Conservation (phyloP, 2,797 vertebrate genomes). For the Falco biarmicus region DNA sequence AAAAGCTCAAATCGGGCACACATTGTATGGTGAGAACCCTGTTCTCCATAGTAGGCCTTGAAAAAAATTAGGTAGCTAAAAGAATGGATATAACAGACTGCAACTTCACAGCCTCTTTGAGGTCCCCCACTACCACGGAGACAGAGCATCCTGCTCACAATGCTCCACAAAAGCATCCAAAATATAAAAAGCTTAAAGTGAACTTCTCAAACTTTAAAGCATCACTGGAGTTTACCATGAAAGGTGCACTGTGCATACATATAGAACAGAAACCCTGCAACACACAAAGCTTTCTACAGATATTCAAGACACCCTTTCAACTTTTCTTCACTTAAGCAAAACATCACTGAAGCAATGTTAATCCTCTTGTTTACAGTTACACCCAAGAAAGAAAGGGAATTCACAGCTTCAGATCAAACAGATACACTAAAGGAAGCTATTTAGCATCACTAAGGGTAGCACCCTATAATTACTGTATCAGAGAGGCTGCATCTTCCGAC, state of each 20-base stretch:
- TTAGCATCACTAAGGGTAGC: constrained; percentile 69
- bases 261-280: constrained; percentile 15
- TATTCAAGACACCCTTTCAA: constrained; percentile 61
- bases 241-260: background rate
- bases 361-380: constrained; percentile 74
- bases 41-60: background rate
- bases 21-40: background rate
- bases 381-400: constrained; percentile 69
- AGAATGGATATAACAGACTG: background rate
- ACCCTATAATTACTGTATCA: constrained; percentile 61
- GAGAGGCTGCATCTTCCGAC: constrained; percentile 4
- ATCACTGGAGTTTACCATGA: background rate
- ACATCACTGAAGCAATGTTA: constrained; percentile 63
- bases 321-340: constrained; percentile 59
- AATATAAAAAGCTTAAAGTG: constrained; percentile 19
- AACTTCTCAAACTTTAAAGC: constrained; percentile 27
- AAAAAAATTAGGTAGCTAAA: background rate
- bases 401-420: constrained; percentile 68
- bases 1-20: background rate
- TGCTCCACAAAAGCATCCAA: background rate
- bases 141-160: background rate
- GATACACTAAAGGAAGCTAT: constrained; percentile 50
- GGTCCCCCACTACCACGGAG: background rate
- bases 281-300: constrained; percentile 53
- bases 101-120: background rate